Conservation (phyloP, 2,113 vertebrate species). For the Malurus cyaneus region DNA sequence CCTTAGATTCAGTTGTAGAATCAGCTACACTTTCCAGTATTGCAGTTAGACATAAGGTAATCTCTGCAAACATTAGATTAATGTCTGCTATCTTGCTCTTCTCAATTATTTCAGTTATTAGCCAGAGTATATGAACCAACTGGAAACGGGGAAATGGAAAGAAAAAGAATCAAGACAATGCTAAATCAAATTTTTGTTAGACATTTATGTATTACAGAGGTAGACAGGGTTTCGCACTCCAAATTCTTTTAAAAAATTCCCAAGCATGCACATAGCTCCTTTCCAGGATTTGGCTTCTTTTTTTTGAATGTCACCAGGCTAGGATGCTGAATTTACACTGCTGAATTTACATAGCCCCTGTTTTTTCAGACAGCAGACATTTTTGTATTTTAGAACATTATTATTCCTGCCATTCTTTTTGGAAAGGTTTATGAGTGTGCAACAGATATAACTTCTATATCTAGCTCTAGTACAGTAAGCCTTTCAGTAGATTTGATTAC, state of each 20-base stretch:
- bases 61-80: constrained; percentile 79
- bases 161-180: neutral
- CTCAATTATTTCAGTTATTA: constrained; percentile 82
- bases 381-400: neutral
- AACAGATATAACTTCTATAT: neutral
- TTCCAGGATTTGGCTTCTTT: neutral
- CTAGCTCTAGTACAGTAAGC: neutral
- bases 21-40: constrained; percentile 80
- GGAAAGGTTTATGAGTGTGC: neutral
- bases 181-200: neutral
- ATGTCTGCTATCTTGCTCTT: constrained; percentile 66
- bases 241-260: neutral
- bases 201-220: neutral
- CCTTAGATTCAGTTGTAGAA: constrained; percentile 21
- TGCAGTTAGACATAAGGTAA: constrained; percentile 74
- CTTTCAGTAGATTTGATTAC: neutral
- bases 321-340: neutral
- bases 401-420: neutral
- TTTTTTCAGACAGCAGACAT: neutral
- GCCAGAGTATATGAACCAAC: constrained; percentile 85
- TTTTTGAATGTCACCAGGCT: neutral
- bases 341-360: neutral
- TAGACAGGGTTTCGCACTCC: neutral
- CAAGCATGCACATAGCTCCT: neutral
- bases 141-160: constrained; percentile 19